Percentiles rank a stretch among this genome's conserved stretches.
phyloP scores from a whole-genome alignment of 2,888 invertebrate species.

The Nomada goodeniana region DNA sequence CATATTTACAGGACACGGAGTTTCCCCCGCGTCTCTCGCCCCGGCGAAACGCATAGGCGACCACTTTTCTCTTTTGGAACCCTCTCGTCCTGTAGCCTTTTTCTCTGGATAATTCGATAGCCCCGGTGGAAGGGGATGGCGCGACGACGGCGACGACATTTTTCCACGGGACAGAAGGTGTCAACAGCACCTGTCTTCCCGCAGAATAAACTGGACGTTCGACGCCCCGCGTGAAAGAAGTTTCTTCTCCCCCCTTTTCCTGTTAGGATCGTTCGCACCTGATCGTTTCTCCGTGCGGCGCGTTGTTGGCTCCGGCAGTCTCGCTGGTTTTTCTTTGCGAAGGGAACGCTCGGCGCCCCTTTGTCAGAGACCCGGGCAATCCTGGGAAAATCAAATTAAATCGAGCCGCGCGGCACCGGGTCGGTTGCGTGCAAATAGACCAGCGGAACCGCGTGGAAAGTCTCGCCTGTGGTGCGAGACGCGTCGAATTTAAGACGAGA shows the following conservation, averaged over 20 bases:
- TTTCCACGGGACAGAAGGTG: slow-evolving; percentile 19
- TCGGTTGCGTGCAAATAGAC: not conserved
- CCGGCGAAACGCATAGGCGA: slow-evolving; percentile 28
- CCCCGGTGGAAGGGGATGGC: slow-evolving; percentile 28
- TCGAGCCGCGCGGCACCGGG: not conserved
- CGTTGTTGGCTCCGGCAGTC: not conserved
- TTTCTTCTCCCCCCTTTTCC: not conserved
- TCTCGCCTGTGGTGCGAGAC: not conserved
- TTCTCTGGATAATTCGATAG: slow-evolving; percentile 49
- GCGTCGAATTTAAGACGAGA: too few relatives aligned
- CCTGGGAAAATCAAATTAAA: not conserved
- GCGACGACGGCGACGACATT: too few relatives aligned
- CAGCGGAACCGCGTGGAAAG: not conserved
- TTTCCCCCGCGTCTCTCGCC: slow-evolving; percentile 48
- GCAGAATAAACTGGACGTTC: slow-evolving; percentile 24
- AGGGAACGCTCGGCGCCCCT: not conserved
- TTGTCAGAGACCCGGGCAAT: not conserved
- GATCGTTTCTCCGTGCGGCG: not conserved
- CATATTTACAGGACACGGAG: slow-evolving; percentile 59
- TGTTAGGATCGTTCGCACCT: slow-evolving; percentile 29
- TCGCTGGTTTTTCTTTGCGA: not conserved
- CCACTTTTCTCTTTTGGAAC: not conserved
- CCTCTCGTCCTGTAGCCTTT: too few relatives aligned
- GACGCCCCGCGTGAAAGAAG: not conserved
- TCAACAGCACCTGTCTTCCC: slow-evolving; percentile 9